Conservation (phyloP, 1,140 invertebrate genomes). For the Eurosta solidaginis region DNA sequence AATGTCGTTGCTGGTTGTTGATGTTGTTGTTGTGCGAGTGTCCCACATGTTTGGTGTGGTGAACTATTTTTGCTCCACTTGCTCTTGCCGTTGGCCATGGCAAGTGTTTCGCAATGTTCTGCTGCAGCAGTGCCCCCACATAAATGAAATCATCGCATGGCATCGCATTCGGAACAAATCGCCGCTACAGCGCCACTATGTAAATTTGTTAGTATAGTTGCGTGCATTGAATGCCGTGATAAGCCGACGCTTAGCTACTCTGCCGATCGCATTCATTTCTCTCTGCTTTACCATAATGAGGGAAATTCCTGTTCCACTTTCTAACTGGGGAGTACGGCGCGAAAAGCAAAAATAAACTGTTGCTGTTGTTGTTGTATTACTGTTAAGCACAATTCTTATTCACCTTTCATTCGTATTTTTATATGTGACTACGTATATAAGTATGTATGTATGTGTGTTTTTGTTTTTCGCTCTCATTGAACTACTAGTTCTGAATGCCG, state of each 20-base stretch:
- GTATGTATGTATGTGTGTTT: no score
- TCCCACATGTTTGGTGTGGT: constrained; percentile 4
- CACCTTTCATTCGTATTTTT: constrained; percentile 2
- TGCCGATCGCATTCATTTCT: background rate
- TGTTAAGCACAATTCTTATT: background rate
- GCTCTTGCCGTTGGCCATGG: constrained; percentile 26
- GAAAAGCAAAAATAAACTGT: background rate
- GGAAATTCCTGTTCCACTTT: constrained; percentile 60
- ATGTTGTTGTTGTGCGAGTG: background rate
- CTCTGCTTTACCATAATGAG: constrained; percentile 37
- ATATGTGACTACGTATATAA: background rate
- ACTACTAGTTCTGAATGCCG: background rate
- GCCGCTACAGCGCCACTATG: background rate
- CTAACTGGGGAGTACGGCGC: constrained; percentile 42
- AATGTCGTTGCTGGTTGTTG: no score
- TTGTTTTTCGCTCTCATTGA: background rate
- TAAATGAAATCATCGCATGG: constrained; percentile 30
- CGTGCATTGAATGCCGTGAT: background rate
- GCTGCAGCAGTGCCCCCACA: background rate
- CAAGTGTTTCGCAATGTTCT: constrained; percentile 30
- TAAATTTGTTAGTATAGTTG: no score
- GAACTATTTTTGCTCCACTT: constrained; percentile 32
- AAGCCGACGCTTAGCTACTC: background rate
- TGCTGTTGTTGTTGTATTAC: background rate
- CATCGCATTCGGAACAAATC: constrained; percentile 1